phyloP scores from a whole-genome alignment of 2,888 invertebrate genomes.

The Axea sp. region DNA sequence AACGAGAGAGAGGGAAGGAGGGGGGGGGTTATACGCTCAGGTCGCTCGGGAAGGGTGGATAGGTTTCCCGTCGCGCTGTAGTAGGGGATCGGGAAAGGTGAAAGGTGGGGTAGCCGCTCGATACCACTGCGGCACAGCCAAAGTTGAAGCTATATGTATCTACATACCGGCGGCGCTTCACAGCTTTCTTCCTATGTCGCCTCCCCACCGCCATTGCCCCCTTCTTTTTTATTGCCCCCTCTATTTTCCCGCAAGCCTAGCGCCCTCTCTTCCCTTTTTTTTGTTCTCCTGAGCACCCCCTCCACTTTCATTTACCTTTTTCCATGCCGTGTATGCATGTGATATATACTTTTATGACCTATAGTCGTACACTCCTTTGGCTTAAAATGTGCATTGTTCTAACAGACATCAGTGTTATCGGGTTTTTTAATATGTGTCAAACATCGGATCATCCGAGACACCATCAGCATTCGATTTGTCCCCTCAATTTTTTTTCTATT shows the following conservation, averaged over 20 bases:
- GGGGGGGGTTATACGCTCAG: conserved; percentile 21
- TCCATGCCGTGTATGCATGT: conserved; percentile 29
- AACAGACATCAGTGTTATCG: conserved; percentile 40
- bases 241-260: neutral
- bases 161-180: conserved; percentile 55
- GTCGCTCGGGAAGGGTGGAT: conserved; percentile 59
- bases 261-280: conserved; percentile 12
- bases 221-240: conserved; percentile 35
- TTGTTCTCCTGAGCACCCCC: conserved; percentile 39
- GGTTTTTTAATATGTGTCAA: conserved; percentile 44
- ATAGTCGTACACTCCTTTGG: conserved; percentile 37
- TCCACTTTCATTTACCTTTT: conserved; percentile 52
- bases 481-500: neutral
- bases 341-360: conserved; percentile 52
- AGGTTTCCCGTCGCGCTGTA: conserved; percentile 45
- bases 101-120: conserved; percentile 76
- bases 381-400: conserved; percentile 43
- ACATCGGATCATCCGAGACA: conserved; percentile 7
- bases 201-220: conserved; percentile 36
- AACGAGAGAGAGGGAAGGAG: conserved; percentile 9
- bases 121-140: conserved; percentile 79
- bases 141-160: conserved; percentile 73
- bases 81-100: conserved; percentile 64
- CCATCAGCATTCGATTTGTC: neutral
- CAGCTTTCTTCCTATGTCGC: conserved; percentile 58